Conservation (phyloP, 2,113 vertebrate genomes). For the Dasyornis broadbenti region DNA sequence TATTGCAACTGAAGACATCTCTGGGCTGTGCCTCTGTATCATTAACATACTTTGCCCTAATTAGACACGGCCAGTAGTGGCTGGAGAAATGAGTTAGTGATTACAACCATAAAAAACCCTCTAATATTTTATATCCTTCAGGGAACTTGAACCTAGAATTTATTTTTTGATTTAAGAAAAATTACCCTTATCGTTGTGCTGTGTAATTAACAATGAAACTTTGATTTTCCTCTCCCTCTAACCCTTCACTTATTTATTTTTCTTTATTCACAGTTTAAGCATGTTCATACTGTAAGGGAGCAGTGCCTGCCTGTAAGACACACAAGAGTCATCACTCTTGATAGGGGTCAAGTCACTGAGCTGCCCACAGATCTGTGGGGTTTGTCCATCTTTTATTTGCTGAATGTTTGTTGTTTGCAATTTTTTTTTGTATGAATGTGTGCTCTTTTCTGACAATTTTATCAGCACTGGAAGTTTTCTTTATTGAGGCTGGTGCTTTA, state of each 20-base stretch:
- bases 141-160: slow-evolving; percentile 27
- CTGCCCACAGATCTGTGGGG: background rate
- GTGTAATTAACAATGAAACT: slow-evolving; percentile 37
- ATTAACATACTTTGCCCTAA: slow-evolving; percentile 68
- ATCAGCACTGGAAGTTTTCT: background rate
- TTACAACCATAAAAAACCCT: slow-evolving; percentile 49
- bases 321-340: background rate
- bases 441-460: background rate
- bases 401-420: background rate
- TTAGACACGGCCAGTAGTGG: slow-evolving; percentile 57
- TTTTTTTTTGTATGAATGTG: background rate
- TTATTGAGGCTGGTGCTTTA: background rate
- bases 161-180: slow-evolving; percentile 58
- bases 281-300: background rate
- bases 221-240: slow-evolving; percentile 5
- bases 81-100: slow-evolving; percentile 61
- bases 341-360: background rate
- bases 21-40: slow-evolving; percentile 34
- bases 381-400: background rate
- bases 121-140: slow-evolving; percentile 52
- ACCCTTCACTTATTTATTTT: background rate
- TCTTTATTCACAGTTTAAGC: background rate
- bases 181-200: background rate
- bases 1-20: slow-evolving; percentile 53
- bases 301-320: background rate